Evolutionary conservation across 2,797 vertebrate genomes (phyloP), one percentile per base, ranked within the genome.

Genomic region (Oophaga sylvatica): DNA sequence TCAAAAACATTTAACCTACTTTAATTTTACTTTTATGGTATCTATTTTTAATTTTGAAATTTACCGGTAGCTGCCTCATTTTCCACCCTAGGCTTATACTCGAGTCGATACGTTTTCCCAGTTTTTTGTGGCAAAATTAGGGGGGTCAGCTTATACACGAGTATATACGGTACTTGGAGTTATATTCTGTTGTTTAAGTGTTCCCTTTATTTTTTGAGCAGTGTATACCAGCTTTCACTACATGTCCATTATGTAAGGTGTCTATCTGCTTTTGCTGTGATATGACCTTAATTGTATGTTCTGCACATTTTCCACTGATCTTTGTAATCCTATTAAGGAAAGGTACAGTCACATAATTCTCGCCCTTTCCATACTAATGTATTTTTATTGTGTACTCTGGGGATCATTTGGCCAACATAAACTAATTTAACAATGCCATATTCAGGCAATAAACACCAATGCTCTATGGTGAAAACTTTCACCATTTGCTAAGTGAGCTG

Each of bases 391-490:
- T 77, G 10, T 76, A 48, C 31, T 56, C 15, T 71, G 8, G 20
- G 68, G 77, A 60, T 75, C 84, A 82, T 82, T 83, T 86, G 31
- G n/a, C n/a, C 70, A n/a, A 77, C 45, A 77, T 83, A 79, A 87
- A 81, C 53, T 20, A 62, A 79, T 53, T 87, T 20, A 82, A 68
- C 60, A n/a, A 31, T 16, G 41, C 48, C 12, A 26, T 87, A 48
- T 59, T 76, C 59, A 67, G 19, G 85, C 68, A 65, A 63, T 87
- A 82, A 82, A 81, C 80, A 62, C 45, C 15, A 48, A 81, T 73
- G 29, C 15, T 16, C 31, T 26, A 65, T 78, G 75, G 29, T n/a
- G 35, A 31, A 12, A 26, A 16, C 41, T 65, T 20, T 0, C 15
- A 68, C 48, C 29, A 56, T 53, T 57, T 35, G 76, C 75, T 79